phyloP scores from a whole-genome alignment of 2,113 vertebrate species.

The Eudyptes chrysolophus region DNA sequence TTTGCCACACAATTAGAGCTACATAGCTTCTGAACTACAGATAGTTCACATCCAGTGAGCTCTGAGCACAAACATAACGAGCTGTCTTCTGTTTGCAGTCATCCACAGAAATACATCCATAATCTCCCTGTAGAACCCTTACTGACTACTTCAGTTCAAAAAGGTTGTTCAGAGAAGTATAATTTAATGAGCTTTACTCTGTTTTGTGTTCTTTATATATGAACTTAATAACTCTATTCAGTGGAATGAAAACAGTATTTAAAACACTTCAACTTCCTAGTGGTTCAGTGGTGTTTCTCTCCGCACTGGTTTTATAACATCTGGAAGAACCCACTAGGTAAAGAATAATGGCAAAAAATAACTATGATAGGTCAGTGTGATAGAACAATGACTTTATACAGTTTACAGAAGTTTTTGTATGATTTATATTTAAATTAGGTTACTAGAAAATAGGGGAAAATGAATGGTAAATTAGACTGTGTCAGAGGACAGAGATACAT shows the following conservation, averaged over 20 bases:
- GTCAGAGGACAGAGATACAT: neutral
- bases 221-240: neutral
- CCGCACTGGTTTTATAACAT: neutral
- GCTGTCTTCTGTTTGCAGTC: neutral
- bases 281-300: rapidly evolving
- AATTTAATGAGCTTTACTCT: neutral
- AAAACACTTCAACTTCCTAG: neutral
- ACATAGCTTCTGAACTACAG: neutral
- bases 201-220: neutral
- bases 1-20: neutral
- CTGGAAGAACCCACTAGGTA: neutral
- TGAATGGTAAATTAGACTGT: neutral
- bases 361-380: neutral
- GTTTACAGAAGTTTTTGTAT: neutral
- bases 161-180: neutral
- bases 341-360: neutral
- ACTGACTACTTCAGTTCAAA: neutral
- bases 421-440: neutral
- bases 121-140: neutral
- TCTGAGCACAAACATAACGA: neutral
- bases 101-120: neutral
- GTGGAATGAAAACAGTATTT: neutral
- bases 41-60: neutral
- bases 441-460: neutral
- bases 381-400: neutral